phyloP scores from a whole-genome alignment of 2,113 vertebrate genomes.

The Pseudolaguvia tuberculata region DNA sequence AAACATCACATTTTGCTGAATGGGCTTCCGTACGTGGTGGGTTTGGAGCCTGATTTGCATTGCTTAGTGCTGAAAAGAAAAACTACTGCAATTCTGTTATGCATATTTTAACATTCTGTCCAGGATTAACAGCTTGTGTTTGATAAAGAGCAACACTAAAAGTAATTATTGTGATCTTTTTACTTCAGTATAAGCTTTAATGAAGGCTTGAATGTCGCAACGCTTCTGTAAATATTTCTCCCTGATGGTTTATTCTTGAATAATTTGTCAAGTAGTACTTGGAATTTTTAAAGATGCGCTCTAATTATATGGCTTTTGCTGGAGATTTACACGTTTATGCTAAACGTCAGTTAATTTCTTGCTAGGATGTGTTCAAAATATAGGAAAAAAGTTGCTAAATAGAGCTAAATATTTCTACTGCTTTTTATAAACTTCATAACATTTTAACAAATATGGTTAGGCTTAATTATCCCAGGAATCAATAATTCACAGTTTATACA shows the following conservation, averaged over 20 bases:
- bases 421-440: not conserved
- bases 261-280: not conserved
- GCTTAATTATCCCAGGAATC: not conserved
- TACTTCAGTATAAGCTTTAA: not conserved
- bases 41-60: not conserved
- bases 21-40: not conserved
- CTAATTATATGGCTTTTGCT: not conserved
- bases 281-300: not conserved
- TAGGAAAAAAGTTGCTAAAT: not conserved
- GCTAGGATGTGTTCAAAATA: not conserved
- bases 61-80: constrained; percentile 3
- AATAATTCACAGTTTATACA: not conserved
- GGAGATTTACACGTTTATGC: not conserved
- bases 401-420: not conserved
- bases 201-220: not conserved
- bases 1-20: not conserved
- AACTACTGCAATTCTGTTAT: not conserved
- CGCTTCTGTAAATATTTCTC: not conserved
- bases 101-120: constrained; percentile 8
- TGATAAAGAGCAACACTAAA: not conserved
- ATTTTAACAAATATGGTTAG: too few species aligned
- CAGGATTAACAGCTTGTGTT: constrained; percentile 10
- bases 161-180: constrained; percentile 8
- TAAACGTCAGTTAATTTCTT: not conserved
- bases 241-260: not conserved